Base-by-base conservation (phyloP, 2,113 vertebrate genomes). In the Kryptolebias marmoratus region DNA sequence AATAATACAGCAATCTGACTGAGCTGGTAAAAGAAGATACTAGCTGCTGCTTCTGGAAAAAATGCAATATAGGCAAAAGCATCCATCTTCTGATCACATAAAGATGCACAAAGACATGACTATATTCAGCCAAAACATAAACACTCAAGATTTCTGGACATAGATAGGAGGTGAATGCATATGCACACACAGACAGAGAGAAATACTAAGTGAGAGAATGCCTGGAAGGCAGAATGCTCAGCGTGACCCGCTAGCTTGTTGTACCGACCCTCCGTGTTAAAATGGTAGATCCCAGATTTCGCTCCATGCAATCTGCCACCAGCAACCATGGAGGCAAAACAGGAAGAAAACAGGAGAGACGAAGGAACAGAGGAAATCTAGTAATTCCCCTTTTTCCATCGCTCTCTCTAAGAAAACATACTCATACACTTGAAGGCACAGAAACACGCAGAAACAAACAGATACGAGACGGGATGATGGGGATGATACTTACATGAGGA, bases 401-500 rank as follows among this genome's bases (percentile, higher is more conserved):
- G 15, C 27, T 63, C 49, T 57, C 54, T 55, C 45, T 18, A 8
- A 76, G 49, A 57, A 61, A 61, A 57, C 32, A 58, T 28, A 68
- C 22, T 61, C 18, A 44, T 10, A 62, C 30, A 57, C 9, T 39
- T 16, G 72, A 58, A 55, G 22, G 50, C 3, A 62, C 56, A 80
- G 7, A 59, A 77, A 63, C 62, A 63, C 2, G 49, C 32, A 85
- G 55, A 75, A 60, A 76, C 76, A 77, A 47, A 71, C 58, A 70
- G 53, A 42, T 5, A 14, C 28, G 59, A 73, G 72, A 75, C 47
- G 54, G 71, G 73, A 82, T 70, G 81, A 86, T 82, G 83, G 61
- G 65, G 81, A 3, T 88, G 93, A 92, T 97, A 98, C 97, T 98
- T 96, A 98, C 97, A 95, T 95, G 97, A 98, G 80, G 96, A 98